These are phyloP conservation scores for Redunca redunca DNA, from an alignment of 2,113 vertebrate genomes.

Conservation along the genomic window DNA sequence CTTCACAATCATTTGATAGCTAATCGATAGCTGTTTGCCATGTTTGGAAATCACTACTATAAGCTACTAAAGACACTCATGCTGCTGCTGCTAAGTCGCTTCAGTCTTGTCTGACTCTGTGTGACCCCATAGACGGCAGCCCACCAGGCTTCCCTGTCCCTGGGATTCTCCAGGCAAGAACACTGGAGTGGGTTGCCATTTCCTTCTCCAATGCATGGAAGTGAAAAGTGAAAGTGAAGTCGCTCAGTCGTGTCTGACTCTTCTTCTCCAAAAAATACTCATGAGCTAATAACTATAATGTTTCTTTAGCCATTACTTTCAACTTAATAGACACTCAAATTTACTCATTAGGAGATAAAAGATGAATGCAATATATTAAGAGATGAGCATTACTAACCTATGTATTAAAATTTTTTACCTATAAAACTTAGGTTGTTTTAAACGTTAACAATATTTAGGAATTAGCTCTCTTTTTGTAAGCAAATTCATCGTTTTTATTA, in stretches of 20 bases:
- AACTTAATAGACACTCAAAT: constrained; percentile 87
- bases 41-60: constrained; percentile 84
- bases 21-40: constrained; percentile 94
- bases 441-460: not conserved
- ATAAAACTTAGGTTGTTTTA: constrained; percentile 29
- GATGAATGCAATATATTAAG: constrained; percentile 64
- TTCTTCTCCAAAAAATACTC: constrained; percentile 46
- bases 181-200: too few relatives aligned
- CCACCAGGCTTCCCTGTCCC: too few relatives aligned
- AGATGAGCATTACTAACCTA: constrained; percentile 56
- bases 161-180: too few relatives aligned
- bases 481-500: not conserved
- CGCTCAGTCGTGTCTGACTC: too few relatives aligned
- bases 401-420: constrained; percentile 13
- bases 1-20: constrained; percentile 91
- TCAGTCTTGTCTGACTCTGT: too few relatives aligned
- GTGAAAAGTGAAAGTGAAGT: too few relatives aligned
- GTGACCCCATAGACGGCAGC: rapidly evolving
- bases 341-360: constrained; percentile 83
- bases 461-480: constrained; percentile 5
- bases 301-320: constrained; percentile 84
- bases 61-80: constrained; percentile 78
- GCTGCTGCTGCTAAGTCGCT: not conserved
- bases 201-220: too few relatives aligned
- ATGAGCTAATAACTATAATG: constrained; percentile 81